These are phyloP conservation scores for Syncerus caffer DNA, from an alignment of 2,797 vertebrate genomes.

Conservation along the genomic window DNA sequence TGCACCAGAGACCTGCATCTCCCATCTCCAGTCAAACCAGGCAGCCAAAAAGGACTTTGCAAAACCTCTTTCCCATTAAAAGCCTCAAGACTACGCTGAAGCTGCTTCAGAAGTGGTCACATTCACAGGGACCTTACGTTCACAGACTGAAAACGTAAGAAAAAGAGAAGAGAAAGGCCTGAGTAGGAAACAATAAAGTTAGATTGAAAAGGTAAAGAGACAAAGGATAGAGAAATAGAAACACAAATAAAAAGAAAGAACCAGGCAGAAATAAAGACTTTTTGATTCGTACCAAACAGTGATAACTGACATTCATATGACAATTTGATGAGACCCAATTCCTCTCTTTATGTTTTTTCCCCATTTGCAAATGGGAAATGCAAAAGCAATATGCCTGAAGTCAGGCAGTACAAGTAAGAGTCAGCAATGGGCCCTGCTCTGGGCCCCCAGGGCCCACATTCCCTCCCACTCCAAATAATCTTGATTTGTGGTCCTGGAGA, in stretches of 20 bases:
- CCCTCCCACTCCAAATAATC: neutral
- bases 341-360: neutral
- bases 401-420: neutral
- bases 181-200: neutral
- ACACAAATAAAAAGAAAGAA: neutral
- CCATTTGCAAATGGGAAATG: neutral
- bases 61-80: neutral
- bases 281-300: neutral
- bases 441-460: neutral
- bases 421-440: neutral
- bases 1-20: neutral
- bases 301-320: neutral
- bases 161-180: neutral
- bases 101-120: neutral
- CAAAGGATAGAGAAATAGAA: neutral
- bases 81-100: neutral
- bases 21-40: neutral
- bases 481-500: neutral
- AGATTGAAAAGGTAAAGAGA: neutral
- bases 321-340: neutral
- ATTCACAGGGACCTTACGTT: neutral
- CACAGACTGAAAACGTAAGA: neutral
- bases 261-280: neutral
- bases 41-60: neutral
- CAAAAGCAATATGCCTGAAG: rapidly evolving